A percentile compares a stretch with the other conserved stretches of the same genome.
Conservation (phyloP, 2,113 vertebrate species). For the Dissostichus mawsoni region DNA sequence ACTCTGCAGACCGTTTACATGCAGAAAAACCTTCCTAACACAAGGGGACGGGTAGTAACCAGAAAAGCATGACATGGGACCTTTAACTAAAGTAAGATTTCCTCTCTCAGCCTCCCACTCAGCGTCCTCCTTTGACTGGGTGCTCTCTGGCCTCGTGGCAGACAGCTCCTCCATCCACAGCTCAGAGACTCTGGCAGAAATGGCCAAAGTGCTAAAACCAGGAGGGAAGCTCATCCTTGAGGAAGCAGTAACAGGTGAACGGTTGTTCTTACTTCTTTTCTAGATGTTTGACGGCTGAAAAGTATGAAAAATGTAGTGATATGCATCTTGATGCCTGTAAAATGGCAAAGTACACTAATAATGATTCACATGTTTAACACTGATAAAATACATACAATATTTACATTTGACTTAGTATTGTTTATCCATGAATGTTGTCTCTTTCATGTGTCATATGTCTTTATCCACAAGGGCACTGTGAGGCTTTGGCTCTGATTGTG, state of each 20-base stretch:
- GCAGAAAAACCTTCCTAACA: too few relatives aligned
- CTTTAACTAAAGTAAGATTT: too few relatives aligned
- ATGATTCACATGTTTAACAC: background rate
- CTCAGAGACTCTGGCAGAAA: constrained; percentile 87
- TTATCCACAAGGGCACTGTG: too few relatives aligned
- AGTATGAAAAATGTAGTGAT: background rate
- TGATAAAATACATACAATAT: background rate
- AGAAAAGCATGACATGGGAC: too few relatives aligned
- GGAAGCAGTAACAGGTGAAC: constrained; percentile 85
- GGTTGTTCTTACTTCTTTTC: background rate
- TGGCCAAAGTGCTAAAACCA: constrained; percentile 91
- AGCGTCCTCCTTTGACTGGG: constrained; percentile 88
- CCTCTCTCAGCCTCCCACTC: constrained; percentile 86
- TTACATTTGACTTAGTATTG: background rate
- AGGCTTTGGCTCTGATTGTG: background rate
- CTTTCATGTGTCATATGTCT: background rate
- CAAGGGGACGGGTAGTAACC: too few relatives aligned
- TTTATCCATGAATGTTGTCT: background rate
- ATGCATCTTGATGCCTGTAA: background rate
- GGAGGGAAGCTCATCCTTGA: constrained; percentile 90
- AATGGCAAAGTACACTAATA: background rate
- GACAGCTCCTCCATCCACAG: constrained; percentile 86
- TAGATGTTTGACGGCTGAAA: background rate
- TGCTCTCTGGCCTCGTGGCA: constrained; percentile 87
- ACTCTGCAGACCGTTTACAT: too few relatives aligned